Evolutionary conservation across 2,113 vertebrate species (phyloP).

Genomic region (Erythrolamprus reginae): DNA sequence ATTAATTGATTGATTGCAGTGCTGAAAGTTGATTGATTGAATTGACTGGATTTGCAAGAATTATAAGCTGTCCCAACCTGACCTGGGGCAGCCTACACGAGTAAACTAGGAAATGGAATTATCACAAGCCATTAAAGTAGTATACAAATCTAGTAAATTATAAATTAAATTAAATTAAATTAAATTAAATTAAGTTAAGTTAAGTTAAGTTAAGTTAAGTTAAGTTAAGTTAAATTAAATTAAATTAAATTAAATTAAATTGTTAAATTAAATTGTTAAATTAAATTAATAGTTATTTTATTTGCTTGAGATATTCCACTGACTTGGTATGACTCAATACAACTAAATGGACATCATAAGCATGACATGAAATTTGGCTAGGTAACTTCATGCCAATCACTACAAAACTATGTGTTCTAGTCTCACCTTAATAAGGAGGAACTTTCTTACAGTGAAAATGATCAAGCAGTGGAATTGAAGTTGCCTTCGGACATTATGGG

Average conservation of each 20-base stretch:
- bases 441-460: too few relatives aligned
- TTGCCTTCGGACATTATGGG: too few relatives aligned
- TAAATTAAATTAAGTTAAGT: too few relatives aligned
- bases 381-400: neutral
- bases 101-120: neutral
- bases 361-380: neutral
- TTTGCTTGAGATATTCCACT: neutral
- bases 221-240: too few relatives aligned
- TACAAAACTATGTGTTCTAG: neutral
- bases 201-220: too few relatives aligned
- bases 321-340: neutral
- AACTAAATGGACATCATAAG: neutral
- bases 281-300: neutral
- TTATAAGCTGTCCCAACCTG: neutral
- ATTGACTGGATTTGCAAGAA: neutral
- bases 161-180: too few relatives aligned
- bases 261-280: too few relatives aligned
- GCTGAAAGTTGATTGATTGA: neutral
- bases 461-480: too few relatives aligned
- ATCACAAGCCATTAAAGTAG: neutral
- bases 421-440: too few relatives aligned
- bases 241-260: too few relatives aligned
- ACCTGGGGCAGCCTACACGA: neutral
- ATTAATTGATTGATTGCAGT: neutral
- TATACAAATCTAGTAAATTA: too few relatives aligned